A percentile compares a stretch with the other conserved stretches of the same genome.
These are phyloP conservation scores for Nomada flava DNA, from an alignment of 2,888 invertebrate genomes.

Conservation along the genomic window DNA sequence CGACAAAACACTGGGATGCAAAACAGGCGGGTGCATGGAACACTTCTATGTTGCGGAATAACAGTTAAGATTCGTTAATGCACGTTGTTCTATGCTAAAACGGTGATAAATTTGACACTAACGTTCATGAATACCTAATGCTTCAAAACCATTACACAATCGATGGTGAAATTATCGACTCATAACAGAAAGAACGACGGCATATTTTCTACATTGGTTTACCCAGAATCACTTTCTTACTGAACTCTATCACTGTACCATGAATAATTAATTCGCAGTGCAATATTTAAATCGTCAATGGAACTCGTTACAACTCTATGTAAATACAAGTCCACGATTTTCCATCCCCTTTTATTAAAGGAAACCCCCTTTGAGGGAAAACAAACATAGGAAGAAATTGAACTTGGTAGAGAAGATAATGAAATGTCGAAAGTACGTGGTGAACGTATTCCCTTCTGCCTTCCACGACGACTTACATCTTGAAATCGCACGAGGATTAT, in stretches of 20 bases:
- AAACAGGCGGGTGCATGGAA: too few relatives aligned
- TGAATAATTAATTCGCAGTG: too few relatives aligned
- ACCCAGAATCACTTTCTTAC: too few relatives aligned
- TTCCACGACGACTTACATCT: constrained; percentile 48
- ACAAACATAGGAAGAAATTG: background rate
- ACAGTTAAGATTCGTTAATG: constrained; percentile 3
- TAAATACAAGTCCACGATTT: background rate
- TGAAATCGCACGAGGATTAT: constrained; percentile 64
- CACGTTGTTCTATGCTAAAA: background rate
- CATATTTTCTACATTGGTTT: too few relatives aligned
- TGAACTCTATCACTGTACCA: too few relatives aligned
- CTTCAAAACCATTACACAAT: background rate
- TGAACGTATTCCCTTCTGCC: constrained; percentile 5
- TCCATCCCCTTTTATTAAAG: background rate
- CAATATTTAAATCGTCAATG: background rate
- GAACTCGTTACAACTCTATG: background rate
- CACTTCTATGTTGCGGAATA: background rate
- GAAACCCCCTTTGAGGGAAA: background rate
- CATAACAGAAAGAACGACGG: too few relatives aligned
- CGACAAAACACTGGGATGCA: background rate
- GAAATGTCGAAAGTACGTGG: constrained; percentile 1
- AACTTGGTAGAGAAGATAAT: constrained; percentile 7
- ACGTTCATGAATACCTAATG: background rate
- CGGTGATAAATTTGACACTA: background rate
- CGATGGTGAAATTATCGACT: too few relatives aligned